Conservation (phyloP, 2,888 invertebrate genomes). For the Oxystoma pomonae region DNA sequence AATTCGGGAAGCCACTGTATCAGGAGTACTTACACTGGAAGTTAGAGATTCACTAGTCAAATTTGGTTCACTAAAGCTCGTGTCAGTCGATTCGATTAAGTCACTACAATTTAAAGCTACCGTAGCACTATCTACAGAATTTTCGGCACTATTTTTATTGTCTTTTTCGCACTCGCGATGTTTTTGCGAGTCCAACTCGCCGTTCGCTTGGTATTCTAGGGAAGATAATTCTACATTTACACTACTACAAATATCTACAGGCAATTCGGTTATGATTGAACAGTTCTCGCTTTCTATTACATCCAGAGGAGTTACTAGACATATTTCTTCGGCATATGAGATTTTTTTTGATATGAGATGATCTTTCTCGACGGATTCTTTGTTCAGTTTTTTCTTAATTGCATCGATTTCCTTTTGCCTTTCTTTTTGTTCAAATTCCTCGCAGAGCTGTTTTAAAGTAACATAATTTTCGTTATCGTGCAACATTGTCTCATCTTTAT, state of each 20-base stretch:
- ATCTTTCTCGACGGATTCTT: not conserved
- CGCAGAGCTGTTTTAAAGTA: constrained; percentile 45
- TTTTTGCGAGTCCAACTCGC: constrained; percentile 8
- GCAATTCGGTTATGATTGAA: constrained; percentile 43
- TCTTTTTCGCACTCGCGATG: too few relatives aligned
- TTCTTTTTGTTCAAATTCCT: constrained; percentile 41
- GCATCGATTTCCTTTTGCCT: constrained; percentile 26
- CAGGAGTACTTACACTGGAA: constrained; percentile 66
- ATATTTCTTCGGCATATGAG: constrained; percentile 47
- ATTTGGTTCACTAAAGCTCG: constrained; percentile 41
- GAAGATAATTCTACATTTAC: constrained; percentile 41
- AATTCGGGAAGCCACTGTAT: constrained; percentile 64
- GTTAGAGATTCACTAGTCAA: constrained; percentile 64
- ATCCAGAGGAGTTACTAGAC: constrained; percentile 45
- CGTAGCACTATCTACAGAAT: constrained; percentile 26
- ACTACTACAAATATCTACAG: constrained; percentile 46
- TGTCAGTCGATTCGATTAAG: constrained; percentile 40
- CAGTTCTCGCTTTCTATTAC: constrained; percentile 44
- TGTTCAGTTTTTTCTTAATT: constrained; percentile 11
- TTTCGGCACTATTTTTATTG: constrained; percentile 13
- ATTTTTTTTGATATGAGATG: constrained; percentile 26
- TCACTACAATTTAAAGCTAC: constrained; percentile 34
- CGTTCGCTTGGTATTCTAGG: constrained; percentile 35
- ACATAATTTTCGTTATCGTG: constrained; percentile 44
- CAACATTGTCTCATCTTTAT: constrained; percentile 31